Base-by-base conservation (phyloP, 2,888 invertebrate species). In the Synergus itoensis region DNA sequence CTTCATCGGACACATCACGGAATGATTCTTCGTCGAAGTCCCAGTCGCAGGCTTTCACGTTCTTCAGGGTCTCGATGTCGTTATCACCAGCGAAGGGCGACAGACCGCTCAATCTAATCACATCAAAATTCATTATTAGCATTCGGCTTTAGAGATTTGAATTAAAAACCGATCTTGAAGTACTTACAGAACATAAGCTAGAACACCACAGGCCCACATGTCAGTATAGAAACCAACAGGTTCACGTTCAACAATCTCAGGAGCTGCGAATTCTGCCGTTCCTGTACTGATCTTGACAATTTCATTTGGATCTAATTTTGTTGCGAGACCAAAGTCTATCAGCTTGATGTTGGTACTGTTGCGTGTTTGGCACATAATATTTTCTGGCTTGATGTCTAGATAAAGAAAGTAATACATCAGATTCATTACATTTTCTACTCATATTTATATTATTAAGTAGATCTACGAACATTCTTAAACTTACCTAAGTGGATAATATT, bases 181-280 rank as follows among this genome's bases (percentile, higher is more conserved):
- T 88, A 96, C 98, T 97, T 93, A 98, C 96, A 99, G 94, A 62
- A 99, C 99, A 91, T 99, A 99, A 18, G 98, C 96, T n/a, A 99
- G 94, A 1, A 99, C 99, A 89, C 99, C 99, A 48, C 99, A 97
- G 53, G 99, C 99, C 99, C 99, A 99, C 99, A 99, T 99, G 92
- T 99, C 99, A 0, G 99, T 99, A 93, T 99, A 99, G 94, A 99
- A 99, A 78, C 99, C 99, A 82, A 99, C 99, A 0, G 99, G 98
- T 92, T 99, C 99, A 18, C 99, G 95, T 90, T 99, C 99, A 0
- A 99, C 99, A 83, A 99, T 99, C 94, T 99, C 99, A 0, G 99
- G 99, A 63, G 99, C 99, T 1, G 99, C 99, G 93, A 99, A 99
- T 93, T 99, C 99, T 0, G 99, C 99, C 0, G 99, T 99, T 80